Base-by-base conservation (phyloP, 2,113 vertebrate genomes). In the Melozone crissalis region DNA sequence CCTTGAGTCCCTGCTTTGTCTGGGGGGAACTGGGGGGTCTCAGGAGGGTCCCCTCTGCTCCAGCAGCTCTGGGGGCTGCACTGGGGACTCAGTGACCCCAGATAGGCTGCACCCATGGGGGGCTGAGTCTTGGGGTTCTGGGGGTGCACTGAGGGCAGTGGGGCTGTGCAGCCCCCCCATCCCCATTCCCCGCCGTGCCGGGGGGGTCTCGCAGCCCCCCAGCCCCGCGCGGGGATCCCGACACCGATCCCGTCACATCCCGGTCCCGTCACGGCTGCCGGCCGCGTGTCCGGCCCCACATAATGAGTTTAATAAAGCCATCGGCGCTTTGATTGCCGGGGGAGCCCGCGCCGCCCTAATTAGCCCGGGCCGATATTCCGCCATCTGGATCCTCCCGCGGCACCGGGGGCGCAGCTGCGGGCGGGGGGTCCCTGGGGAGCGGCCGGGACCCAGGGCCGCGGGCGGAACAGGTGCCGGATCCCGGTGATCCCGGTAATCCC, bases 301-400 rank as follows among this genome's bases (percentile, higher is more conserved):
- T 98, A 98, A 98, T 98, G 98, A 98, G 98, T 30, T 94, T 98
- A 98, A 98, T 98, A 97, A 98, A 98, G 98, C 98, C 98, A 98
- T 98, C 97, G 97, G 54, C 44, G 23, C 74, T 84, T 84, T 71
- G 89, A 91, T 80, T 88, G 79, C 79, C 16, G 30, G 14, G 81
- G n/a, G 39, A 59, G 33, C 20, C 31, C 37, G 22, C 47, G 27
- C 33, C 14, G 62, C 72, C n/a, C 57, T 88, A 80, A 88, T 94
- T 88, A 94, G 62, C 79, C 44, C 3, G 52, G 68, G 93, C 55
- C 74, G 27, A 65, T 80, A 31, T 81, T 67, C 57, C 74, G 11
- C 93, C 93, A 89, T 91, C 89, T 94, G 93, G 84, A 78, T 51
- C 24, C 12, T n/a, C 13, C 30, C 20, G 15, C 55, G 9, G 46